phyloP scores from a whole-genome alignment of 1,140 invertebrate species.

The Polyergus mexicanus region DNA sequence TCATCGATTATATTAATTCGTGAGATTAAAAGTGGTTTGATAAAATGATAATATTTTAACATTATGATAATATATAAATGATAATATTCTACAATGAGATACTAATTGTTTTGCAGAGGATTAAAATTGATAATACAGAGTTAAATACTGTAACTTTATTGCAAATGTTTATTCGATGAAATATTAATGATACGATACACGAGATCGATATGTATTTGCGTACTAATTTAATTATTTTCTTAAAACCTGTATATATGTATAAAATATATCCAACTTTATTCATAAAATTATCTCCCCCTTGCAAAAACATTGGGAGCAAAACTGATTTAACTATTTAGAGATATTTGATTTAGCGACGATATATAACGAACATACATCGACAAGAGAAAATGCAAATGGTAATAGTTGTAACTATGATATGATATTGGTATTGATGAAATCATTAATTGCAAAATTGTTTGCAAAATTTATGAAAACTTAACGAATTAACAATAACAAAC shows the following conservation, averaged over 20 bases:
- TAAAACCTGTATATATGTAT: background rate
- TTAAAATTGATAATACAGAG: background rate
- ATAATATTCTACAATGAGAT: background rate
- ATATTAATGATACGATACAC: background rate
- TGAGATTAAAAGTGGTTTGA: background rate
- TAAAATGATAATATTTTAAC: background rate
- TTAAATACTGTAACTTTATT: background rate
- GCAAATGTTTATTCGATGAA: background rate
- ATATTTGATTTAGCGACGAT: background rate
- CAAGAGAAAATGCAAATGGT: background rate
- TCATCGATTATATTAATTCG: background rate
- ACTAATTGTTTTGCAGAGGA: background rate
- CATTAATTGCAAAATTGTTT: background rate
- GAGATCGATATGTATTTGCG: background rate
- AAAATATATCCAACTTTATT: background rate
- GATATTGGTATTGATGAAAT: background rate
- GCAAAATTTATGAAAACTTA: background rate
- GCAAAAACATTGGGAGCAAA: background rate
- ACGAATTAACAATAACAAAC: conserved; percentile 3
- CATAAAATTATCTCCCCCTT: background rate
- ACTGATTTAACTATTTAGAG: conserved; percentile 31
- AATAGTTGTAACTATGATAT: background rate
- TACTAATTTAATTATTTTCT: background rate
- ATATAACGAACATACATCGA: background rate
- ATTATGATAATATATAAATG: background rate